Percentiles rank a stretch among this genome's conserved stretches.
Evolutionary conservation across 1,140 invertebrate genomes (phyloP).

Genomic region (Sitophilus oryzae): DNA sequence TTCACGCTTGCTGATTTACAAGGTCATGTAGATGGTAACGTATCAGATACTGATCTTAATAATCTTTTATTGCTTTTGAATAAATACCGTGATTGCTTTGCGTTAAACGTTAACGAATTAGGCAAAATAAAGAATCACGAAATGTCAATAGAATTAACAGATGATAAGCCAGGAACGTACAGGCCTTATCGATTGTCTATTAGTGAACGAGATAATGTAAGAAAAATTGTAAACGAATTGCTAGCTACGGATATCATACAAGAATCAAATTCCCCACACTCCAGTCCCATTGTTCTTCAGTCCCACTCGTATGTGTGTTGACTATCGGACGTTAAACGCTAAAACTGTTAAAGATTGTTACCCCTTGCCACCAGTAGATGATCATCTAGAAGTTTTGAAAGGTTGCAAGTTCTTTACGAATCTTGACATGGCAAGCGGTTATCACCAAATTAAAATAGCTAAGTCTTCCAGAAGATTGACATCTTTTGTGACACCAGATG

Average conservation of each 20-base stretch:
- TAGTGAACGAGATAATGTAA: slow-evolving; percentile 11
- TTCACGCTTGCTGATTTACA: too few relatives aligned
- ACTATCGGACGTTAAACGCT: slow-evolving; percentile 48
- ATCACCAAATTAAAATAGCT: slow-evolving; percentile 34
- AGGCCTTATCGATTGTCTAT: slow-evolving; percentile 17
- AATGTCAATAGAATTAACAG: slow-evolving; percentile 10
- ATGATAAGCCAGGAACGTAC: slow-evolving; percentile 11
- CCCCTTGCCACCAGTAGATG: slow-evolving; percentile 44
- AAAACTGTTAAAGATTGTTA: slow-evolving; percentile 36
- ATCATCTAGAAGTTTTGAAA: slow-evolving; percentile 37
- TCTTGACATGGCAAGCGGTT: slow-evolving; percentile 29
- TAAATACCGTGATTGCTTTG: too few relatives aligned
- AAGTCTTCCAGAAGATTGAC: slow-evolving; percentile 36
- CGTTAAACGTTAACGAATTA: too few relatives aligned
- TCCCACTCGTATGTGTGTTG: neutral
- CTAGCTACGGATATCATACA: slow-evolving; percentile 24
- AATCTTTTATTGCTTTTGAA: too few relatives aligned
- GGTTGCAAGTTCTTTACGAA: slow-evolving; percentile 28
- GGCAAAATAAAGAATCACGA: neutral
- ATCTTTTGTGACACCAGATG: slow-evolving; percentile 33
- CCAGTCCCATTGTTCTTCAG: slow-evolving; percentile 37
- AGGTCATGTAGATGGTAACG: too few relatives aligned
- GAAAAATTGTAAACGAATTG: slow-evolving; percentile 15
- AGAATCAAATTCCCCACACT: slow-evolving; percentile 34
- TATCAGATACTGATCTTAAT: too few relatives aligned